Evolutionary conservation across 2,888 invertebrate genomes (phyloP).

Genomic region (Pristionchus mayeri): DNA sequence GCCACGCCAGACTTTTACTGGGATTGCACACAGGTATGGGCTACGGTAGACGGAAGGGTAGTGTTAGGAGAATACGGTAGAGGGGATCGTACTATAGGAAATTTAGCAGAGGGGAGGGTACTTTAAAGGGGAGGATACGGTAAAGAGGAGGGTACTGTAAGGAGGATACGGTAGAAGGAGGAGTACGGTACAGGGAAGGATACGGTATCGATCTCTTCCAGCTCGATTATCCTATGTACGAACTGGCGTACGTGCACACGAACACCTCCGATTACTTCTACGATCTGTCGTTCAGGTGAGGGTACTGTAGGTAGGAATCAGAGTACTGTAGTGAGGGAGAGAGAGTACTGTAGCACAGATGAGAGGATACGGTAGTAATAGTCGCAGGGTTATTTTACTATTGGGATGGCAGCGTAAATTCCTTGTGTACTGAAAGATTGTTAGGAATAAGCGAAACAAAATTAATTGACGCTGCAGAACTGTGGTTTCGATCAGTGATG

Average conservation of each 20-base stretch:
- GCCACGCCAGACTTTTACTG: constrained; percentile 62
- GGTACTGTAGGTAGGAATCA: background rate
- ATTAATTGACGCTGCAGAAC: too few species aligned
- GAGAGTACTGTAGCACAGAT: too few species aligned
- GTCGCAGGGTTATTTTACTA: too few species aligned
- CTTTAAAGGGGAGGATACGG: too few species aligned
- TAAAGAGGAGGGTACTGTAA: background rate
- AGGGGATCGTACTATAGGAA: background rate
- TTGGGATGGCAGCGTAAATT: too few species aligned
- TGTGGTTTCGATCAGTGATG: too few species aligned
- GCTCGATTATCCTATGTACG: constrained; percentile 64
- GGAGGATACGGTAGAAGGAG: background rate
- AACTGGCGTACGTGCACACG: constrained; percentile 54
- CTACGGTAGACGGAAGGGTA: constrained; percentile 48
- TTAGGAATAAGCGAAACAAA: too few species aligned
- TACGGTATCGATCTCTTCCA: constrained; percentile 42
- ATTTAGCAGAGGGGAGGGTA: too few species aligned
- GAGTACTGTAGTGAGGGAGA: background rate
- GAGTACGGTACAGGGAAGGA: background rate
- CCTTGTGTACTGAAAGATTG: too few species aligned
- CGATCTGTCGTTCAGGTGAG: constrained; percentile 35
- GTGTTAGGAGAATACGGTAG: too few species aligned
- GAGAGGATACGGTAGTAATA: background rate
- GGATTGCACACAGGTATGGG: constrained; percentile 65
- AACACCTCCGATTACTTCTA: constrained; percentile 65